A percentile compares a stretch with the other conserved stretches of the same genome.
These are phyloP conservation scores for Hermodice carunculata DNA, from an alignment of 2,888 invertebrate species.

Conservation along the genomic window DNA sequence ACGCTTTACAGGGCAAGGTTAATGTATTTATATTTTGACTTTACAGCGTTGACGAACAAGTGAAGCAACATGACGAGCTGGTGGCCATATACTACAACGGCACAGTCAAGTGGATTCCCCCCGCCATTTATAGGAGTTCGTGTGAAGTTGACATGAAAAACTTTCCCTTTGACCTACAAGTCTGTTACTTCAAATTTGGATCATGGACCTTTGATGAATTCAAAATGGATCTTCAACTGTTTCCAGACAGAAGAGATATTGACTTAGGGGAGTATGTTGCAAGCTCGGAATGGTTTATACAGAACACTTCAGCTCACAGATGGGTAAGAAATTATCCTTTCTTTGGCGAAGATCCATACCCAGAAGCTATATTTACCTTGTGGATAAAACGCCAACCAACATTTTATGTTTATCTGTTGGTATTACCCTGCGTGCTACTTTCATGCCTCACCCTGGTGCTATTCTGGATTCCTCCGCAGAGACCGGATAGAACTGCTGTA, in stretches of 20 bases:
- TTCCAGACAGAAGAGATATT: conserved; percentile 2
- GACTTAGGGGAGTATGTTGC: conserved; percentile 16
- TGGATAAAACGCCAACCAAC: conserved; percentile 21
- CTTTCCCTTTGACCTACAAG: conserved; percentile 23
- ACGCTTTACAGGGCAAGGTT: neutral
- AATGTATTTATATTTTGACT: neutral
- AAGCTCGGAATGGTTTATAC: conserved; percentile 21
- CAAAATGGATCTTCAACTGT: conserved; percentile 18
- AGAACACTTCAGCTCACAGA: conserved; percentile 9
- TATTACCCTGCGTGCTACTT: conserved; percentile 21
- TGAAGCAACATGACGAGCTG: conserved; percentile 23
- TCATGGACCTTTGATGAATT: conserved; percentile 24
- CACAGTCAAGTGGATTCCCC: conserved; percentile 26
- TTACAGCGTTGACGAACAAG: conserved; percentile 21
- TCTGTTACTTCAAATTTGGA: conserved; percentile 22
- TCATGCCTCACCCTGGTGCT: conserved; percentile 19
- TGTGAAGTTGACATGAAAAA: conserved; percentile 22
- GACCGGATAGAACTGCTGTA: conserved; percentile 23
- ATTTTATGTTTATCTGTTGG: conserved; percentile 23
- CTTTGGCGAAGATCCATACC: conserved; percentile 24
- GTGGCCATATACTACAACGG: conserved; percentile 25
- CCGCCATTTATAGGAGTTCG: conserved; percentile 20
- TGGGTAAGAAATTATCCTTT: conserved; percentile 15
- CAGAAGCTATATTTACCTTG: conserved; percentile 15
- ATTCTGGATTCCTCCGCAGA: conserved; percentile 19